Base-by-base conservation (phyloP, 2,113 vertebrate species). In the Galeopterus variegatus region DNA sequence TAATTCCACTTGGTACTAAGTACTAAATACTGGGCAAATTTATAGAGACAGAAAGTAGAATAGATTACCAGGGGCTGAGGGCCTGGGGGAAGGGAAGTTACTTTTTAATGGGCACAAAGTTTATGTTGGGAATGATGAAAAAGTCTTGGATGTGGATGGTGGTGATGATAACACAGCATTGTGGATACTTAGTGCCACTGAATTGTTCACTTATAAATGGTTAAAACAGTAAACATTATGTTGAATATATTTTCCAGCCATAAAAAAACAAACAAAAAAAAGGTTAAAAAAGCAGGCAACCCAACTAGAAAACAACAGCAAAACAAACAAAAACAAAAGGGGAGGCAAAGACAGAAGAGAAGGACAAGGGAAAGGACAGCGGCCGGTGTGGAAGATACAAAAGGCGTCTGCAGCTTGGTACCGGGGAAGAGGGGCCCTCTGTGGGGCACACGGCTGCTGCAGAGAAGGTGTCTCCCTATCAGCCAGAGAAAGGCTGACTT, bases 281-380 rank as follows among this genome's bases (percentile, higher is more conserved):
- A 67, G 65, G 13, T 19, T 33, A 14, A 17, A 41, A 28, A 19
- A 72, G 36, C 41, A 87, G 80, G 48, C 26, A 75, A 76, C 19
- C 1, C 79, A 87, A 75, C 50, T 41, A 89, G 56, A 45, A 93
- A 95, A 80, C 48, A 93, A 52, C 3, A 92, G n/a, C 50, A 89
- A 62, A 54, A 56, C 41, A 69, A 82, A 28, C 14, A 56, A 33
- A 92, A 56, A 13, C 50, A 85, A 82, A 91, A 26, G 10, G 58
- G 21, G 13, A 45, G 23, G 9, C 3, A 8, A 81, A 89, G 24
- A 5, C 6, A 11, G 41, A 31, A 36, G 64, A 62, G 85, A 69
- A 36, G 26, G 48, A 26, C 5, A 17, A 21, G 73, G 67, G 67
- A 8, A 72, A 79, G 69, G 36, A 6, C 31, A 9, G 72, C 11